Evolutionary conservation across 2,888 invertebrate genomes (phyloP).

Genomic region (Gasteruption jaculator): DNA sequence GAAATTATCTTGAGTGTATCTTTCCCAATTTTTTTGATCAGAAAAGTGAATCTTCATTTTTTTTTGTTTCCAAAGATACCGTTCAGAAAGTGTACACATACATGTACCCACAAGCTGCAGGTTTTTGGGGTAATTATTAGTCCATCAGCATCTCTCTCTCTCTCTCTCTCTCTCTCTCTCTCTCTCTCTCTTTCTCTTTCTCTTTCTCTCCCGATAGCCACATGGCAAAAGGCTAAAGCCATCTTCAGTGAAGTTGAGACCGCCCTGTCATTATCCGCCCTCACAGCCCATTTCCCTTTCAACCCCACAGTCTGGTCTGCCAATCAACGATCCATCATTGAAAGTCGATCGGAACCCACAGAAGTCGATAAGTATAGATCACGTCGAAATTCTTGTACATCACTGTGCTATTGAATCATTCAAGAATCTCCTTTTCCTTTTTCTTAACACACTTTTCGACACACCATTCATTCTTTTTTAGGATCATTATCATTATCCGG

Average conservation of each 20-base stretch:
- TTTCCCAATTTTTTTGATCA: too few species aligned
- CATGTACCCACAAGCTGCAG: too few species aligned
- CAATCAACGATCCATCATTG: conserved; percentile 49
- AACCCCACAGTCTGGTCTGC: conserved; percentile 42
- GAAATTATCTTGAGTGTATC: too few species aligned
- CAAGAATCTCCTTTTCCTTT: too few species aligned
- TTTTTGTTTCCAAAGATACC: too few species aligned
- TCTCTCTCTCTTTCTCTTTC: too few species aligned
- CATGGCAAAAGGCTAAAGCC: conserved; percentile 40
- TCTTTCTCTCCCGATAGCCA: conserved; percentile 47
- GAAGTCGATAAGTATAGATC: conserved; percentile 44
- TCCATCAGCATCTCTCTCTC: conserved; percentile 39
- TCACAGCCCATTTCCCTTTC: conserved; percentile 48
- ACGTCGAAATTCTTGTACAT: conserved; percentile 31
- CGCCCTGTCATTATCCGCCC: conserved; percentile 52
- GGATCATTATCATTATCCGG: too few species aligned
- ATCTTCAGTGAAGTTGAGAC: conserved; percentile 36
- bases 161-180: conserved; percentile 23
- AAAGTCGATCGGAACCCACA: conserved; percentile 32
- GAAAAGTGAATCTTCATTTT: too few species aligned
- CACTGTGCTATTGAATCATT: too few species aligned
- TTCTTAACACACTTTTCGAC: too few species aligned
- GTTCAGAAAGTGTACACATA: too few species aligned
- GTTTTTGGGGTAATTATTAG: conserved; percentile 47
- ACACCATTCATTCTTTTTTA: too few species aligned